Evolutionary conservation across 2,888 invertebrate genomes (phyloP), one percentile per base, ranked within the genome.

Genomic region (Diadegma fenestrale): DNA sequence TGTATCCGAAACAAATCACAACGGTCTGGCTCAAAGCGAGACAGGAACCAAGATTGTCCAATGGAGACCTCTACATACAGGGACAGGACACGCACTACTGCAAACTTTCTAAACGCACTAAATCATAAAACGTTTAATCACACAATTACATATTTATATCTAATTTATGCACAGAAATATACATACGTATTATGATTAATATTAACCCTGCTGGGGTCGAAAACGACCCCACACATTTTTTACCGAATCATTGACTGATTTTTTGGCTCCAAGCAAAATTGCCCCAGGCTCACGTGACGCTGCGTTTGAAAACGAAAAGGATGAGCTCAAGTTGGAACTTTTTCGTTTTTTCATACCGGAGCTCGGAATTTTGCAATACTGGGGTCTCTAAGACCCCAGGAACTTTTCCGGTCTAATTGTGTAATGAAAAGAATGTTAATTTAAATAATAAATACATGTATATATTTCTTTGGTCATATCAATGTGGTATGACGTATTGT

Each of bases 31-130:
- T 90, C 89, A 89, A 93, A 93, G 92, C 92, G 92, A 93, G 93
- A 92, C 92, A 93, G 92, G 92, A 92, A 92, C 93, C 93, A 93
- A 93, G 92, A 92, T 93, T 93, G 91, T 92, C 73, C 93, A 92
- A 92, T 92, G 88, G 64, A 83, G 86, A 88, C 82, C 76, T 85
- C 85, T 84, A 86, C 79, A 81, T 48, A 77, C 79, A 14, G 54
- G 45, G 33, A 41, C 37, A 54, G 82, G 43, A 73, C 45, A 80
- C 73, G 83, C 80, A 73, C 75, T 83, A 88, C 72, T 79, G 86
- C 51, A 86, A 87, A 88, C 83, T 79, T 68, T 81, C 66, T 68
- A 79, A 77, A 84, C 79, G 66, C 83, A 58, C 76, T 82, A 69
- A 75, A 79, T 37, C 45, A 61, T 22, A 76, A 69, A 79, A 69